Base-by-base conservation (phyloP, 2,113 vertebrate genomes). In the Barbus barbus region DNA sequence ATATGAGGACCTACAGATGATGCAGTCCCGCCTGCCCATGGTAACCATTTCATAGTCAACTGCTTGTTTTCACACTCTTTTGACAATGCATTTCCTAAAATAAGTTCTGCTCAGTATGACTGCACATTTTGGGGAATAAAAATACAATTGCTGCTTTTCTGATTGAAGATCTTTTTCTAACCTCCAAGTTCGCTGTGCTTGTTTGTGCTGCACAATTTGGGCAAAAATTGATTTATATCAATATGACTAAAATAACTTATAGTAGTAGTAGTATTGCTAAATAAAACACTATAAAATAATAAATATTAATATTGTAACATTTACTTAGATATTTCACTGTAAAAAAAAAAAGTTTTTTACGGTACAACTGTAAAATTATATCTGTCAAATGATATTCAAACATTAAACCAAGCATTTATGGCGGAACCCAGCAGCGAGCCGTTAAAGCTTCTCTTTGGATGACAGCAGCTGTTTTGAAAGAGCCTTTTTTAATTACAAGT, bases 1-100 rank as follows among this genome's bases (percentile, higher is more conserved):
- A 88, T 99, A 98, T 69, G 98, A 99, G 33, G 97, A 99, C 83
- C 94, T 99, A 83, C 98, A 99, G 91, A 96, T 99, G 96, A 94
- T 99, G 87, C 98, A 98, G 83, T 98, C 98, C 41, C 95, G 97
- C 77, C 93, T 99, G 78, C 98, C 97, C 9, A 89, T 99, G 96
- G 98, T 98, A 89, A 96, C 96, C 94, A n/a, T 31, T 46, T 80
- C 12, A 4, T 46, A 56, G 22, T 38, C 28, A 9, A 36, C 2
- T 24, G 9, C 51, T 1, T 22, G 51, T 22, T 44, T 73, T 44
- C 60, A 28, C 46, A 53, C 51, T 16, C 53, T 58, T 22, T 38
- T 8, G 26, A 13, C 16, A 56, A 56, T 56, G 53, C 20, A 1
- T 9, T 56, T 56, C 7, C 53, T 1, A 2, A 56, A 65, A 65